phyloP scores from a whole-genome alignment of 2,113 vertebrate genomes.

The Alligator mississippiensis region DNA sequence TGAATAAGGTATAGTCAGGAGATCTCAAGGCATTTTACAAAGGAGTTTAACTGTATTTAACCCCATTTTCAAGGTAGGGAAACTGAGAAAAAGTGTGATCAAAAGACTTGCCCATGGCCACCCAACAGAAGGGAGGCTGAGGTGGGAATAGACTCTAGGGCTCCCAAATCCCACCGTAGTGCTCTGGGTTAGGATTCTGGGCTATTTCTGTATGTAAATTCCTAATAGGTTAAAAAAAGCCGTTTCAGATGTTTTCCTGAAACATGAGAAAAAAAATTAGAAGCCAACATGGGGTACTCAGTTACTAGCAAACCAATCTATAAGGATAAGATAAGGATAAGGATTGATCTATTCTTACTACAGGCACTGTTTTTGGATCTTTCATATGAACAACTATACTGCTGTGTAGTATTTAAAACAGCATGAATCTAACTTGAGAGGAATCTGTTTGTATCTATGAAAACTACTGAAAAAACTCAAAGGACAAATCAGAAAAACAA shows the following conservation, averaged over 20 bases:
- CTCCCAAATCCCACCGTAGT: not conserved
- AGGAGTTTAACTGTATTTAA: not conserved
- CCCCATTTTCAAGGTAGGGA: not conserved
- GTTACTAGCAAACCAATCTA: not conserved
- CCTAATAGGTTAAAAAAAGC: not conserved
- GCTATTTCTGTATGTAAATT: constrained; percentile 13
- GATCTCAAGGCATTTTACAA: accelerated
- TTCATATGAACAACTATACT: accelerated
- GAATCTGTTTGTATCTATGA: not conserved
- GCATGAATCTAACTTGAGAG: not conserved
- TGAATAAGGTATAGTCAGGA: not conserved
- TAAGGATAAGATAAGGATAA: not conserved
- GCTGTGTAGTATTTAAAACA: not conserved
- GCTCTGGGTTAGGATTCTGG: not conserved
- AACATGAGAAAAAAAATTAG: not conserved
- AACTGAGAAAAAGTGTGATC: constrained; percentile 12
- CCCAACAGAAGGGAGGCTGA: not conserved
- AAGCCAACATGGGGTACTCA: not conserved
- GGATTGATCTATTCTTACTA: not conserved
- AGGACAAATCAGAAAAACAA: not conserved
- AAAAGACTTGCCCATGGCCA: not conserved
- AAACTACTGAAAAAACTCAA: not conserved
- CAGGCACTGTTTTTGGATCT: not conserved
- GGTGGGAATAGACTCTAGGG: not conserved
- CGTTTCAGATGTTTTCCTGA: not conserved